Conservation (phyloP, 1,140 invertebrate genomes). For the Heliothis virescens region DNA sequence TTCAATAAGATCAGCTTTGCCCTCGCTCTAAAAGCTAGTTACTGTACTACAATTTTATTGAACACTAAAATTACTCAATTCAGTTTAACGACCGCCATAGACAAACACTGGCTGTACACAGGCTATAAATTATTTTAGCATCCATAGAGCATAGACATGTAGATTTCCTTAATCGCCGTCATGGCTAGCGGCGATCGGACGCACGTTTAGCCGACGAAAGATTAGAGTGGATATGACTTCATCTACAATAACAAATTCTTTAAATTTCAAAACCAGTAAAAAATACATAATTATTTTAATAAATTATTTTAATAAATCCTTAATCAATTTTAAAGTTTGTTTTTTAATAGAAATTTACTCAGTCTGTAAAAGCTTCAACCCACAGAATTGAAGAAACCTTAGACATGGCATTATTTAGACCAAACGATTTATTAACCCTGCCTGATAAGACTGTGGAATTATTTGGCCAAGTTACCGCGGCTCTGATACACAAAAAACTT, state of each 20-base stretch:
- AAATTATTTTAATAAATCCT: too few relatives aligned
- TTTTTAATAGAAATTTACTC: too few relatives aligned
- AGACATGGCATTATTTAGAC: too few relatives aligned
- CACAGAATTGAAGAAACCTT: too few relatives aligned
- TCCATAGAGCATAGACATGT: slow-evolving; percentile 58
- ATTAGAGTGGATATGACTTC: slow-evolving; percentile 1
- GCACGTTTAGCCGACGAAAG: slow-evolving; percentile 27
- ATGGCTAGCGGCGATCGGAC: slow-evolving; percentile 49
- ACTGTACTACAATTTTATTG: slow-evolving; percentile 18
- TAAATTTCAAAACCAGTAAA: too few relatives aligned
- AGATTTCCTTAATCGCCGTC: slow-evolving; percentile 60
- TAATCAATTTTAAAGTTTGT: too few relatives aligned
- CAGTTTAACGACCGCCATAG: slow-evolving; percentile 14
- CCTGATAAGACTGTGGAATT: too few relatives aligned
- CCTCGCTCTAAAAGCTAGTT: not conserved
- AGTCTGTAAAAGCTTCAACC: too few relatives aligned
- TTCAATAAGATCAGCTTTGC: not conserved
- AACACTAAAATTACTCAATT: slow-evolving; percentile 34
- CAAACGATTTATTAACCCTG: too few relatives aligned
- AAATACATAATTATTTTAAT: too few relatives aligned
- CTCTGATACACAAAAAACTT: too few relatives aligned
- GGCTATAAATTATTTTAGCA: slow-evolving; percentile 48
- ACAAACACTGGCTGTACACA: slow-evolving; percentile 31
- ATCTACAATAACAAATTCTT: not conserved
- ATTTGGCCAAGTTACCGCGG: too few relatives aligned